A percentile compares a stretch with the other conserved stretches of the same genome.
phyloP scores from a whole-genome alignment of 2,113 vertebrate genomes.

The Mus pahari region DNA sequence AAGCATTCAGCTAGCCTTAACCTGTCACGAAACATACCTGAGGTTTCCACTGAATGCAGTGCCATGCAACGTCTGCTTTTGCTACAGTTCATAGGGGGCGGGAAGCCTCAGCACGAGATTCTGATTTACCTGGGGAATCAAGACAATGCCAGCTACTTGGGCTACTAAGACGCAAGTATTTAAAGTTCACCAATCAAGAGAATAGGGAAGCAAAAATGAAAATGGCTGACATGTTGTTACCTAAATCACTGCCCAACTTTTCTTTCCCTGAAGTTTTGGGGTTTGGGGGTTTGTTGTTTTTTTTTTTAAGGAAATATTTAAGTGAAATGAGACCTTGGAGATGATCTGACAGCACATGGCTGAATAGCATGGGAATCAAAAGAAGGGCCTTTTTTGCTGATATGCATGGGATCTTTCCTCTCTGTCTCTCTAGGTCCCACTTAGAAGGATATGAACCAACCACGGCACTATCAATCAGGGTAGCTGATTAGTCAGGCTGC shows the following conservation, averaged over 20 bases:
- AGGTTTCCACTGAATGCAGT: background rate
- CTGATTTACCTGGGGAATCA: background rate
- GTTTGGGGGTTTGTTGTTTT: too few relatives aligned
- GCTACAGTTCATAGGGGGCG: background rate
- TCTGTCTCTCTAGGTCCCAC: background rate
- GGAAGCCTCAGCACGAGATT: background rate
- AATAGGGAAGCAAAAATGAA: background rate
- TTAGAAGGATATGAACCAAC: background rate
- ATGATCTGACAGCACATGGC: background rate
- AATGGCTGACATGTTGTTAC: background rate
- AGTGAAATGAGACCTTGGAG: background rate
- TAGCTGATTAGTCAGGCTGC: background rate
- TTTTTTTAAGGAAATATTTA: background rate
- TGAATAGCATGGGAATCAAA: background rate
- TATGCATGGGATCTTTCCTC: fast-evolving
- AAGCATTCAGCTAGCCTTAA: conserved; percentile 11
- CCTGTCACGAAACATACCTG: conserved; percentile 47
- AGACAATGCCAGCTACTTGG: background rate
- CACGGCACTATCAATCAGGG: background rate
- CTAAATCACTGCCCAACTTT: background rate
- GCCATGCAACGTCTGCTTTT: background rate
- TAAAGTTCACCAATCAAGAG: background rate
- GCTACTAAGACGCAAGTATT: background rate
- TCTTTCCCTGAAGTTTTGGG: too few relatives aligned
- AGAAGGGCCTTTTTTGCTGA: background rate